Evolutionary conservation across 2,113 vertebrate species (phyloP).

Genomic region (Chunga burmeisteri): DNA sequence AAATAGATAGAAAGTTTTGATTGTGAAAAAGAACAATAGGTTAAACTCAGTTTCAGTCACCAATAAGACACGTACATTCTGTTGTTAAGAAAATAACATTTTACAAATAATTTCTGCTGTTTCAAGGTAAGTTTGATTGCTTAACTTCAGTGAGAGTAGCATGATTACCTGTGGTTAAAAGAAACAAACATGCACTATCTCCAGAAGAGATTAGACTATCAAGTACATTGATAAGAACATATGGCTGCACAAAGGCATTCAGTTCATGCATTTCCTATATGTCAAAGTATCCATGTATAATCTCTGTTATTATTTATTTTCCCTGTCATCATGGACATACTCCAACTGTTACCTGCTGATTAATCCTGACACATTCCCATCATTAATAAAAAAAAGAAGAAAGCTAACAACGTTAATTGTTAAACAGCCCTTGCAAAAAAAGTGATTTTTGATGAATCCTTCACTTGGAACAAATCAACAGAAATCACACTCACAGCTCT

Average conservation of each 20-base stretch:
- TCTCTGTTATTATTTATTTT: neutral
- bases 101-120: neutral
- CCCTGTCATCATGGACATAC: neutral
- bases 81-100: neutral
- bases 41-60: neutral
- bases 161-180: neutral
- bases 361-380: constrained; percentile 15
- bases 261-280: neutral
- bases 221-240: neutral
- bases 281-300: neutral
- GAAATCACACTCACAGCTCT: neutral
- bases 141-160: neutral
- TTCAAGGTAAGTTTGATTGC: neutral
- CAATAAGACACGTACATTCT: neutral
- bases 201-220: too few relatives aligned
- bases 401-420: constrained; percentile 2
- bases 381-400: neutral
- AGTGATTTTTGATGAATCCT: neutral
- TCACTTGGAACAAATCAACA: neutral
- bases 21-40: neutral
- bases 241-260: neutral
- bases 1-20: neutral
- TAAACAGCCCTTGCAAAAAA: constrained; percentile 13
- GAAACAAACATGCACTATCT: neutral
- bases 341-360: constrained; percentile 39